Conservation (phyloP, 2,113 vertebrate species). For the Cygnus atratus region DNA sequence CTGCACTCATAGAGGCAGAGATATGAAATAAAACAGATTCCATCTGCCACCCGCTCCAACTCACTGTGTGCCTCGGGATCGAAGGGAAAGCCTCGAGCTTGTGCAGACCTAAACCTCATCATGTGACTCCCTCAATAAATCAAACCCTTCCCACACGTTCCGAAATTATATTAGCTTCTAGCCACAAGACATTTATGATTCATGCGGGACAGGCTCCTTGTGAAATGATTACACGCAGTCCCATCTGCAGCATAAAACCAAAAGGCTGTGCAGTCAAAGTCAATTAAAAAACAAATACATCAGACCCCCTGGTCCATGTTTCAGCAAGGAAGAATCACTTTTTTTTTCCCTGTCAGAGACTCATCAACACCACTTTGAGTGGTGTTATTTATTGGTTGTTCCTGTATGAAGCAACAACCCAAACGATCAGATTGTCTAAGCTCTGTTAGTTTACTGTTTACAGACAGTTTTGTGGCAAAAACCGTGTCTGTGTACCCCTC, state of each 20-base stretch:
- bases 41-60: background rate
- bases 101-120: background rate
- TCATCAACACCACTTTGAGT: background rate
- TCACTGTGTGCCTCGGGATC: background rate
- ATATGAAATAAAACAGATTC: background rate
- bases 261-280: background rate
- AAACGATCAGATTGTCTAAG: background rate
- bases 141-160: background rate
- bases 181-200: constrained; percentile 21
- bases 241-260: background rate
- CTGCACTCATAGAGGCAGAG: background rate
- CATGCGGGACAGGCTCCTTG: background rate
- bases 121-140: constrained; percentile 22
- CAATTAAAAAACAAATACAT: background rate
- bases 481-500: background rate
- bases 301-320: background rate
- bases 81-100: background rate
- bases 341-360: background rate
- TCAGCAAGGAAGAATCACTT: background rate
- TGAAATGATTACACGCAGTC: background rate
- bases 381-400: background rate
- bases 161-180: background rate
- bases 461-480: background rate
- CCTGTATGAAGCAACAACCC: background rate
- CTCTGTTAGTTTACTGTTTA: background rate